phyloP scores from a whole-genome alignment of 2,797 vertebrate genomes.

The Pipistrellus pipistrellus region DNA sequence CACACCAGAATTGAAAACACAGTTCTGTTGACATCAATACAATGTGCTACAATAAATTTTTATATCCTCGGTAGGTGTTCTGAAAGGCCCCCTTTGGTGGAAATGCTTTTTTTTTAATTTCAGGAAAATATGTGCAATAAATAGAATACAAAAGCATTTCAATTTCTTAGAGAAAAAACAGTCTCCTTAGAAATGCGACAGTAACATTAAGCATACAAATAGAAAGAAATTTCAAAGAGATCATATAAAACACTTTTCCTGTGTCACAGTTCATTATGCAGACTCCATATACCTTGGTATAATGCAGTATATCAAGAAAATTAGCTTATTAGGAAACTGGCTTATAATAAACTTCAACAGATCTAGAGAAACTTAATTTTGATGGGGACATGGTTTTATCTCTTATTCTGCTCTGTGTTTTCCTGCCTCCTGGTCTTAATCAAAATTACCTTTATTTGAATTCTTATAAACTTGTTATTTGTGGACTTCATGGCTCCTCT shows the following conservation, averaged over 20 bases:
- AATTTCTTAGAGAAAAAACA: conserved; percentile 71
- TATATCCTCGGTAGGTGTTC: conserved; percentile 73
- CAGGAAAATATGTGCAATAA: conserved; percentile 55
- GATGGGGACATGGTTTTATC: not conserved
- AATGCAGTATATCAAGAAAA: conserved; percentile 30
- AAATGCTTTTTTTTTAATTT: not conserved
- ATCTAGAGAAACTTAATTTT: conserved; percentile 41
- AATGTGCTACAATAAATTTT: conserved; percentile 68
- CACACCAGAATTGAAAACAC: conserved; percentile 72
- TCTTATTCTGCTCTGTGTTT: not conserved
- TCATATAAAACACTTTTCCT: conserved; percentile 3
- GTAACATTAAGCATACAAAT: conserved; percentile 59
- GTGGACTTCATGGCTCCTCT: not conserved
- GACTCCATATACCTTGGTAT: not conserved
- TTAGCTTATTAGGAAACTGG: not conserved
- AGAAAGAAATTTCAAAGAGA: conserved; percentile 58
- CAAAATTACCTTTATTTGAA: conserved; percentile 43
- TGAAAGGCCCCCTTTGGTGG: conserved; percentile 68
- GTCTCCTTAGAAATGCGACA: conserved; percentile 62
- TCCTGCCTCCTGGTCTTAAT: not conserved
- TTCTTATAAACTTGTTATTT: conserved; percentile 52
- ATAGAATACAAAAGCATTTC: conserved; percentile 57
- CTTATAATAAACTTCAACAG: not conserved
- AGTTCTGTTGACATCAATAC: conserved; percentile 72
- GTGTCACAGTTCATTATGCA: not conserved